Percentiles rank a stretch among this genome's conserved stretches.
Evolutionary conservation across 2,888 invertebrate species (phyloP).

Genomic region (Tyria jacobaeae): DNA sequence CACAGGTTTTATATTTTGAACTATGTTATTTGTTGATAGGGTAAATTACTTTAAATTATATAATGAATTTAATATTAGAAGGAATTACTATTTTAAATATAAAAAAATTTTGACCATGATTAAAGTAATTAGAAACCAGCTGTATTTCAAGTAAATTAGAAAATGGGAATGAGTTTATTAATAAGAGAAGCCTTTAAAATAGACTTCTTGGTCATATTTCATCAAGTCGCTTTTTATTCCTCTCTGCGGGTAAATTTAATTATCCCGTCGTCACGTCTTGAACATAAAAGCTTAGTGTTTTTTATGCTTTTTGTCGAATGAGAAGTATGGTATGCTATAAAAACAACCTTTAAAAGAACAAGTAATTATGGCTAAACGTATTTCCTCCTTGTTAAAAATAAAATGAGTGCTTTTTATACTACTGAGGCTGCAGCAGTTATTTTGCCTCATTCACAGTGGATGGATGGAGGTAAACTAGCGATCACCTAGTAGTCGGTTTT

Average conservation of each 20-base stretch:
- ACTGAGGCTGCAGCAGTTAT: background rate
- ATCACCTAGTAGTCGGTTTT: too few relatives aligned
- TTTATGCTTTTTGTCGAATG: conserved; percentile 50
- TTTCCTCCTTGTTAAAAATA: background rate
- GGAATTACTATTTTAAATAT: too few relatives aligned
- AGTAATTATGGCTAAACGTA: background rate
- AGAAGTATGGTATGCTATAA: conserved; percentile 38
- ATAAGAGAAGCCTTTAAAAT: conserved; percentile 40
- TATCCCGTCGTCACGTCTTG: conserved; percentile 54
- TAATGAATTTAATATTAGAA: too few relatives aligned
- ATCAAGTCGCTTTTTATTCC: conserved; percentile 50
- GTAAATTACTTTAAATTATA: too few relatives aligned
- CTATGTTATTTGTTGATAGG: too few relatives aligned
- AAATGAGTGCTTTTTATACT: background rate
- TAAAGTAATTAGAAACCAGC: background rate
- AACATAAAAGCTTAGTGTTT: conserved; percentile 61
- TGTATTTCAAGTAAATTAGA: conserved; percentile 25
- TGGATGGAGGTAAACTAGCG: too few relatives aligned
- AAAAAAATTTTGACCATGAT: too few relatives aligned
- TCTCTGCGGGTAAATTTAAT: conserved; percentile 57
- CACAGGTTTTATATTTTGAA: too few relatives aligned
- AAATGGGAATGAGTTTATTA: conserved; percentile 34
- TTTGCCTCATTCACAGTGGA: too few relatives aligned
- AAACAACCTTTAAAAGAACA: conserved; percentile 14
- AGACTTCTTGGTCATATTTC: conserved; percentile 49